Base-by-base conservation (phyloP, 2,888 invertebrate species). In the Parnassius glacialis region DNA sequence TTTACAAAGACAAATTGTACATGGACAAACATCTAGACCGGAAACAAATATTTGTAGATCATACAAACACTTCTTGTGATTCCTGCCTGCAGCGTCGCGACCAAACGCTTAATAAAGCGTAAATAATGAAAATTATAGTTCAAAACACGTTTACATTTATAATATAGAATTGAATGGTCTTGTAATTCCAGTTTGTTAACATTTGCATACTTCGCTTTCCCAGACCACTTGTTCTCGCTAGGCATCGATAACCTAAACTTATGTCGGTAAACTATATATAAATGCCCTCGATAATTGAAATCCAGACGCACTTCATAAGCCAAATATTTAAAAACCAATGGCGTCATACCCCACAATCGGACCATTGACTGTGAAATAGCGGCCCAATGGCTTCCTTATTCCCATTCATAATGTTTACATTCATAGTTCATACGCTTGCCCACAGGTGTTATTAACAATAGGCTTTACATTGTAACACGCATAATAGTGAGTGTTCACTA, bases 321-420 rank as follows among this genome's bases (percentile, higher is more conserved):
- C 34, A 34, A 34, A 34, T 34, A 34, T 34, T 34, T 34, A 34
- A 34, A 34, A 34, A 34, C 16, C 11, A 62, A 68, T 79, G 77
- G 78, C 75, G 78, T 78, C 76, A 80, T 64, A 11, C 58, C 66
- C 65, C 67, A 68, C 61, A 62, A 69, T 64, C 61, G 65, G 68
- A 71, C 71, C 74, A 70, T 76, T 76, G 72, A 73, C 74, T 74
- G 66, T 67, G 62, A 71, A 67, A 69, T 81, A 81, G 80, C 79
- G 75, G 79, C 69, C 74, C 67, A 62, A 65, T 55, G 59, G 62
- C 65, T 62, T 63, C 64, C 65, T 67, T 65, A 62, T 58, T 65
- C 61, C 64, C 52, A 48, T 62, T 64, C 63, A 58, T 59, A 62
- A 50, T 64, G 57, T 47, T 58, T 48, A 59, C 54, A 53, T 64